These are phyloP conservation scores for Caenorhabditis sp. DNA, from an alignment of 2,888 invertebrate genomes.

Conservation along the genomic window DNA sequence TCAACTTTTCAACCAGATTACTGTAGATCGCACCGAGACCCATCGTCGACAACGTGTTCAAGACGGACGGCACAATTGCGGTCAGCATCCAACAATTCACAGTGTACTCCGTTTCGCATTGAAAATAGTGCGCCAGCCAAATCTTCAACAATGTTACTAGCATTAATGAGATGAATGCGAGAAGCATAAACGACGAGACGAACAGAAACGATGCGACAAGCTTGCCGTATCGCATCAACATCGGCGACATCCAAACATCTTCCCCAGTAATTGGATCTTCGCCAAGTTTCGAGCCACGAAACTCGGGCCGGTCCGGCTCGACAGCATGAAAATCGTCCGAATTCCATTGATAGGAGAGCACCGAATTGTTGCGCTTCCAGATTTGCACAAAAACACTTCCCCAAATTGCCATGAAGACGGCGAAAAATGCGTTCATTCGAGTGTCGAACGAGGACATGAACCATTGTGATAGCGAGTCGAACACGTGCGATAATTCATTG, in stretches of 20 bases:
- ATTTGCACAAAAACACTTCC: constrained; percentile 72
- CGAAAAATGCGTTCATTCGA: constrained; percentile 72
- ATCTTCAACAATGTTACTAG: constrained; percentile 55
- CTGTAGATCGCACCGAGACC: constrained; percentile 72
- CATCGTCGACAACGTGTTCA: constrained; percentile 73
- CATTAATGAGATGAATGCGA: constrained; percentile 50
- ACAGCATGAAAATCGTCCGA: constrained; percentile 72
- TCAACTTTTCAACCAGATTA: constrained; percentile 71
- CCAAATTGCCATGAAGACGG: constrained; percentile 73
- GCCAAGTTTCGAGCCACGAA: constrained; percentile 57
- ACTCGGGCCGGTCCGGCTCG: constrained; percentile 73
- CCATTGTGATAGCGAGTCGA: constrained; percentile 38
- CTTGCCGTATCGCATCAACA: constrained; percentile 46
- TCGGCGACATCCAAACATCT: constrained; percentile 72
- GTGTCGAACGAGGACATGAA: constrained; percentile 72
- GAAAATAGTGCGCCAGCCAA: constrained; percentile 31
- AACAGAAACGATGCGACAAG: constrained; percentile 39
- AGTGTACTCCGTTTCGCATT: constrained; percentile 43
- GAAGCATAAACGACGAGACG: constrained; percentile 41
- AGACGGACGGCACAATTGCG: constrained; percentile 72
- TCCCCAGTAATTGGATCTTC: constrained; percentile 72
- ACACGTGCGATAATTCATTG: constrained; percentile 32
- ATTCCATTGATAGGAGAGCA: constrained; percentile 73
- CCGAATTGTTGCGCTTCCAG: constrained; percentile 72
- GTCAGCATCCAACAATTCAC: constrained; percentile 63